These are phyloP conservation scores for Conchocele bisecta DNA, from an alignment of 2,888 invertebrate species.

Conservation along the genomic window DNA sequence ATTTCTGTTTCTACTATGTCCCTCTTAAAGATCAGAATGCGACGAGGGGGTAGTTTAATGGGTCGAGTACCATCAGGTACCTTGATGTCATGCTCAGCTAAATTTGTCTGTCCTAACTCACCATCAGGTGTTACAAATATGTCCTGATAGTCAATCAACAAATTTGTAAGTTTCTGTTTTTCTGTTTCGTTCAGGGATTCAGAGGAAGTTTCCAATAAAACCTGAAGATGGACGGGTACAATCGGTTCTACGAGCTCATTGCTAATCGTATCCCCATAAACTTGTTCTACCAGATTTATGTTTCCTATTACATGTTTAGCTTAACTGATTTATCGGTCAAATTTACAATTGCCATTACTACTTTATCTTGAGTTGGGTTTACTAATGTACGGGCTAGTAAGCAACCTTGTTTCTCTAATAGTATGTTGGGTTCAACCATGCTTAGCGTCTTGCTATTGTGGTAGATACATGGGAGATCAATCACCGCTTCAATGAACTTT, in stretches of 20 bases:
- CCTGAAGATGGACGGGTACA: conserved; percentile 19
- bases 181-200: conserved; percentile 16
- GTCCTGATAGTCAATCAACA: conserved; percentile 35
- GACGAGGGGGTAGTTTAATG: conserved; percentile 22
- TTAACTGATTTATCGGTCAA: background rate
- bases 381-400: background rate
- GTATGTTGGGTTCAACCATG: background rate
- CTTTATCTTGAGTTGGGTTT: background rate
- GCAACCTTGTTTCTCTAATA: background rate
- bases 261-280: too few relatives aligned
- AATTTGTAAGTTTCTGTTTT: conserved; percentile 10
- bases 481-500: background rate
- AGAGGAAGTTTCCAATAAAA: conserved; percentile 14
- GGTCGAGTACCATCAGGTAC: conserved; percentile 4
- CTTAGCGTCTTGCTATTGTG: background rate
- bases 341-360: background rate
- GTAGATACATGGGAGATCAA: background rate
- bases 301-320: background rate
- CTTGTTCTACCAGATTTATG: background rate
- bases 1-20: conserved; percentile 1
- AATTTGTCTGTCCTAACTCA: conserved; percentile 17
- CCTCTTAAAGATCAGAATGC: conserved; percentile 6
- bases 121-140: conserved; percentile 27
- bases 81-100: conserved; percentile 29
- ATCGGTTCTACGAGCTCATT: background rate